Conservation (phyloP, 2,113 vertebrate species). For the Hepsetus odoe region DNA sequence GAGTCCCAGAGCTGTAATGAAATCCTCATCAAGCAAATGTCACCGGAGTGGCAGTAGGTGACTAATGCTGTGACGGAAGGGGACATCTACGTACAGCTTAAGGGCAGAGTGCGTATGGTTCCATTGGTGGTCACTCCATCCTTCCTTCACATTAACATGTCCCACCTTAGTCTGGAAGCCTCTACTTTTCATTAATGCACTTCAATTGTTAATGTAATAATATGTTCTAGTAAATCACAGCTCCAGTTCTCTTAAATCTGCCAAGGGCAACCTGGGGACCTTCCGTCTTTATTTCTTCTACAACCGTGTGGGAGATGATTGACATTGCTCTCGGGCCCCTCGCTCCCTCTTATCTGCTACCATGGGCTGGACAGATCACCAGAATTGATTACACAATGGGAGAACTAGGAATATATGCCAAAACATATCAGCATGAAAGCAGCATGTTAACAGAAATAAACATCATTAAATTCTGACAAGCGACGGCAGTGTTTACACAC, state of each 20-base stretch:
- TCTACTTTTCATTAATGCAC: slow-evolving; percentile 54
- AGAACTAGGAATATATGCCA: slow-evolving; percentile 52
- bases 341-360: slow-evolving; percentile 32
- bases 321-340: slow-evolving; percentile 58
- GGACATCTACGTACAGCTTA: slow-evolving; percentile 30
- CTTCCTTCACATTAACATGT: slow-evolving; percentile 19
- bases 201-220: slow-evolving; percentile 58
- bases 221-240: slow-evolving; percentile 60
- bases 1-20: slow-evolving; percentile 34
- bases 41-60: slow-evolving; percentile 38
- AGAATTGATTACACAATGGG: slow-evolving; percentile 68
- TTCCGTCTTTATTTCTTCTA: slow-evolving; percentile 8
- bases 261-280: slow-evolving; percentile 33
- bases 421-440: slow-evolving; percentile 49
- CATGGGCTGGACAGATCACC: slow-evolving; percentile 57
- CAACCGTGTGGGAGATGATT: slow-evolving; percentile 54
- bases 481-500: slow-evolving; percentile 11
- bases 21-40: slow-evolving; percentile 43
- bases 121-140: slow-evolving; percentile 23
- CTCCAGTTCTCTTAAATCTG: neutral
- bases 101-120: neutral
- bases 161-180: slow-evolving; percentile 14
- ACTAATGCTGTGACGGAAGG: slow-evolving; percentile 48
- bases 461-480: slow-evolving; percentile 31
- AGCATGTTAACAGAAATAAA: neutral